Percentiles rank a stretch among this genome's conserved stretches.
Evolutionary conservation across 2,797 vertebrate species (phyloP).

Genomic region (Xiphorhynchus erythropygius): DNA sequence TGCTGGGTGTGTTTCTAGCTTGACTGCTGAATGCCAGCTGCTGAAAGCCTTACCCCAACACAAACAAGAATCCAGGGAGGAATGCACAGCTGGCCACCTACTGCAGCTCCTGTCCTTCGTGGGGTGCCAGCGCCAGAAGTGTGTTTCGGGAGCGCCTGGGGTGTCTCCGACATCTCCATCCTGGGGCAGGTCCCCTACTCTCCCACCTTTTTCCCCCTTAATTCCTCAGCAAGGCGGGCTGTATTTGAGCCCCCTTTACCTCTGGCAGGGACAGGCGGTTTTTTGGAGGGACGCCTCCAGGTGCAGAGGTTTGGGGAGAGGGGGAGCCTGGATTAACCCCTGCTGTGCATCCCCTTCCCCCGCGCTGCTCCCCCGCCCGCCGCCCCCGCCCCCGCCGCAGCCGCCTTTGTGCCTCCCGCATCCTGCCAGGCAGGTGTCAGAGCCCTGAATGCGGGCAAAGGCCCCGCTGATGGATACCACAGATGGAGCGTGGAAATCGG

Average conservation of each 20-base stretch:
- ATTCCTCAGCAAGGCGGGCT: not conserved
- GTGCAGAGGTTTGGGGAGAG: conserved; percentile 83
- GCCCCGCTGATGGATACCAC: conserved; percentile 96
- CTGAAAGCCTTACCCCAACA: not conserved
- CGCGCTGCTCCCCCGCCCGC: conserved; percentile 55
- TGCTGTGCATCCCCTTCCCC: conserved; percentile 80
- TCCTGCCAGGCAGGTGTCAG: conserved; percentile 97
- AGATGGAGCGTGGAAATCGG: conserved; percentile 99
- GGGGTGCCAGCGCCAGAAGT: not conserved
- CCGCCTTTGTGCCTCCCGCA: conserved; percentile 84
- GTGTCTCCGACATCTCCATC: not conserved
- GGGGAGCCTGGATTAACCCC: conserved; percentile 89
- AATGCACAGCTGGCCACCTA: not conserved
- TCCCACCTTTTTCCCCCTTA: not conserved
- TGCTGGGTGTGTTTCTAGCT: not conserved
- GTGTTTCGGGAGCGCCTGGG: not conserved
- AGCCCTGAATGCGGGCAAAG: conserved; percentile 89
- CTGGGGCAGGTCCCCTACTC: not conserved
- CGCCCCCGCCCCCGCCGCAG: conserved; percentile 78
- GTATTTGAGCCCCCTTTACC: not conserved
- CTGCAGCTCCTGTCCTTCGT: not conserved
- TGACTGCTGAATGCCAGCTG: not conserved
- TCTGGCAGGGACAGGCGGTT: conserved; percentile 41
- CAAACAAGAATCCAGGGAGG: not conserved
- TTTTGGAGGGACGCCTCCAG: conserved; percentile 78